phyloP scores from a whole-genome alignment of 1,140 invertebrate species.

The Cyclargus thomasi region DNA sequence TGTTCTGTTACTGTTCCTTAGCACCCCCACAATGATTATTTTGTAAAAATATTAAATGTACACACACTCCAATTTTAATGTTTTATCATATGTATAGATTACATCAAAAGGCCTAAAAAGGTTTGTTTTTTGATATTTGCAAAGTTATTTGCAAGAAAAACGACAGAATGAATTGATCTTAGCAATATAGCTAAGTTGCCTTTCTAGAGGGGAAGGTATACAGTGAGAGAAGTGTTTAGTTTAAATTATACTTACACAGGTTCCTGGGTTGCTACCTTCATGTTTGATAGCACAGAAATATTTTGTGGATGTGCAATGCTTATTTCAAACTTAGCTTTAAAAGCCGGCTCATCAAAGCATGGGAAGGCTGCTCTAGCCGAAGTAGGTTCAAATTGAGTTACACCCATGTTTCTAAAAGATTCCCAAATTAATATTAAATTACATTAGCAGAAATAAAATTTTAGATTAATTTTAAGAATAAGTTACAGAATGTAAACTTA shows the following conservation, averaged over 20 bases:
- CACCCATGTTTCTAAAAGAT: constrained; percentile 74
- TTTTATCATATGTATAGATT: too few species aligned
- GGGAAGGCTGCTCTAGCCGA: constrained; percentile 82
- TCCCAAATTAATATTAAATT: neutral
- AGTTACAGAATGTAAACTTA: constrained; percentile 31
- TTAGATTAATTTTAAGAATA: neutral
- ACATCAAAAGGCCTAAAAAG: too few species aligned
- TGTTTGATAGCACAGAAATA: constrained; percentile 78
- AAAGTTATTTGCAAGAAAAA: too few species aligned
- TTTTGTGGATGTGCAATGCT: constrained; percentile 76
- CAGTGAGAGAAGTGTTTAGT: too few species aligned
- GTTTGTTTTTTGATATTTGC: too few species aligned
- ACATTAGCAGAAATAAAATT: neutral
- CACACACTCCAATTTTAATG: too few species aligned
- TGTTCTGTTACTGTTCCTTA: too few species aligned
- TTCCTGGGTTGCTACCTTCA: constrained; percentile 69
- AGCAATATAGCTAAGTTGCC: too few species aligned
- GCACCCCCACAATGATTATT: too few species aligned
- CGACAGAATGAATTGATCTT: too few species aligned
- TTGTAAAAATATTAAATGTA: too few species aligned
- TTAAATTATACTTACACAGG: constrained; percentile 48
- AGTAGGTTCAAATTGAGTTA: constrained; percentile 83
- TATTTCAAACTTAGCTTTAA: constrained; percentile 85
- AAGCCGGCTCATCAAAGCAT: constrained; percentile 84
- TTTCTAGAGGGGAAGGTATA: too few species aligned